Evolutionary conservation across 2,797 vertebrate species (phyloP).

Genomic region (Sebastes kiyomatsui): DNA sequence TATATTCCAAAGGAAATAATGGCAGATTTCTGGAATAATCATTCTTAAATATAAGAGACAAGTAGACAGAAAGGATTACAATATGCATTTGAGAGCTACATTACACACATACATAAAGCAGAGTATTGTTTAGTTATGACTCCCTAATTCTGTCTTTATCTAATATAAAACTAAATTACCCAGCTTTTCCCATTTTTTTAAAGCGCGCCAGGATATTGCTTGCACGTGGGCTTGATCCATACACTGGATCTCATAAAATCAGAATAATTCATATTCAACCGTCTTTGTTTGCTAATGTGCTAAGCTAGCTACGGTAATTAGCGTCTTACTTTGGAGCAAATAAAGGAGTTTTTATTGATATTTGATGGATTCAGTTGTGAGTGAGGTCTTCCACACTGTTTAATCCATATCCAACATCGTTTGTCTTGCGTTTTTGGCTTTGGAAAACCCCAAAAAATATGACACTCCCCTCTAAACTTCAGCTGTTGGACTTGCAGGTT

Average conservation of each 20-base stretch:
- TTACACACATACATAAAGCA: too few species aligned
- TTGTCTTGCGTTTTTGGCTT: background rate
- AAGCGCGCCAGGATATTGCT: background rate
- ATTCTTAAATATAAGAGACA: background rate
- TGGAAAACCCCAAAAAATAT: background rate
- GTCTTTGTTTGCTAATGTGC: background rate
- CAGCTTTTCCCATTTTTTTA: background rate
- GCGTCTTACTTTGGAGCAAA: background rate
- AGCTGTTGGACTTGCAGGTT: background rate
- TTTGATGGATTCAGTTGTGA: too few species aligned
- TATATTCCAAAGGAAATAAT: too few species aligned
- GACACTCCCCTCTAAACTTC: background rate
- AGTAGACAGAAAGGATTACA: background rate
- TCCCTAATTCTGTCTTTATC: background rate
- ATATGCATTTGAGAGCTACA: too few species aligned
- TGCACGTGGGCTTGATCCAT: background rate
- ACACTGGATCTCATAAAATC: background rate
- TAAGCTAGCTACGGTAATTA: background rate
- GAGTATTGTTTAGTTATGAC: background rate
- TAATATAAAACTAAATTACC: background rate
- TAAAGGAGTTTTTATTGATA: background rate
- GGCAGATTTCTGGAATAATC: too few species aligned
- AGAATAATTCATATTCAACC: background rate
- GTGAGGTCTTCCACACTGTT: too few species aligned
- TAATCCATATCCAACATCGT: background rate